A percentile compares a stretch with the other conserved stretches of the same genome.
These are phyloP conservation scores for Pipistrellus kuhlii DNA, from an alignment of 2,797 vertebrate species.

Conservation along the genomic window DNA sequence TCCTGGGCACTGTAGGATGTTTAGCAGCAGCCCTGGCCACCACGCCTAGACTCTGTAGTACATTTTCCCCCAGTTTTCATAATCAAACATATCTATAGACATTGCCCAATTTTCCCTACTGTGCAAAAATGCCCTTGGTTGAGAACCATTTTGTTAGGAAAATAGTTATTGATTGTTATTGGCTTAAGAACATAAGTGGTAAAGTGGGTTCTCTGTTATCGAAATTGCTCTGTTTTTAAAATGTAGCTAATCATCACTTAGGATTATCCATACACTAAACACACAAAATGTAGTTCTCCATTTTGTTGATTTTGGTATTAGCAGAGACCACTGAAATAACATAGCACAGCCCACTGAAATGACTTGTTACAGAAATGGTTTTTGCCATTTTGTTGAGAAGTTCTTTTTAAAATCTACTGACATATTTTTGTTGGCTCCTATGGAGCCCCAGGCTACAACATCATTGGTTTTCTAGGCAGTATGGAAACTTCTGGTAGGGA, in stretches of 20 bases:
- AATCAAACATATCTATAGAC: background rate
- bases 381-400: slow-evolving; percentile 76
- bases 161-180: background rate
- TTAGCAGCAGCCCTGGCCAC: background rate
- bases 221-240: slow-evolving; percentile 41
- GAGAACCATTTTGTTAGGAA: background rate
- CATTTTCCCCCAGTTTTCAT: background rate
- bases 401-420: slow-evolving; percentile 75
- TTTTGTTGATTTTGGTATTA: slow-evolving; percentile 42
- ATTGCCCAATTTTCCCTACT: background rate
- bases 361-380: slow-evolving; percentile 21
- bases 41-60: background rate
- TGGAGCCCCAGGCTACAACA: slow-evolving; percentile 51
- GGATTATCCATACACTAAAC: background rate
- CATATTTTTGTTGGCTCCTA: slow-evolving; percentile 79
- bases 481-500: slow-evolving; percentile 77
- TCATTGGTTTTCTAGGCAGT: slow-evolving; percentile 69
- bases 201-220: slow-evolving; percentile 4
- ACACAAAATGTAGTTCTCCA: background rate
- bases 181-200: background rate
- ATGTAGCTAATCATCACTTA: background rate
- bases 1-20: background rate
- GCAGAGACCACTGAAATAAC: slow-evolving; percentile 10
- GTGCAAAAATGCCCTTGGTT: background rate
- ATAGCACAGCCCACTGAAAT: background rate